phyloP scores from a whole-genome alignment of 2,797 vertebrate species.

The Myotis myotis region DNA sequence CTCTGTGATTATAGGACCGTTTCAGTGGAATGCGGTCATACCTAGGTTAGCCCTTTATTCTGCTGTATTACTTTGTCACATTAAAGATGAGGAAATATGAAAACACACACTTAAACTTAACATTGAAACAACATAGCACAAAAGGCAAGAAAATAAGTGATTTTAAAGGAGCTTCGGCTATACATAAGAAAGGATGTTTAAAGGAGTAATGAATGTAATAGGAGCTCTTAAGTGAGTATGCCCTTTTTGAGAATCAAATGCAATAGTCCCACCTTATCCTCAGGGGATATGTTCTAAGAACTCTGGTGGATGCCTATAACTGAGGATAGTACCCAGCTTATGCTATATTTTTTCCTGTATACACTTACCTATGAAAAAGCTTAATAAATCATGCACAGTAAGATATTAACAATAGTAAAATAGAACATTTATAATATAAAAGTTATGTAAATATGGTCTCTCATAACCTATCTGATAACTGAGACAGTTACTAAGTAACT shows the following conservation, averaged over 20 bases:
- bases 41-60: not conserved
- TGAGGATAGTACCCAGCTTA: not conserved
- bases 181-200: not conserved
- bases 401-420: not conserved
- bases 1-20: not conserved
- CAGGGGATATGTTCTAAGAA: not conserved
- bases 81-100: not conserved
- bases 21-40: not conserved
- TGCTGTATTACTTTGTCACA: not conserved
- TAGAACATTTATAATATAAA: not conserved
- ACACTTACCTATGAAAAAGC: not conserved
- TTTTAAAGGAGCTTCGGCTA: not conserved
- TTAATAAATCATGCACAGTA: not conserved
- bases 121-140: not conserved
- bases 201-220: not conserved
- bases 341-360: not conserved
- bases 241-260: constrained; percentile 3
- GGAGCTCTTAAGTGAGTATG: not conserved
- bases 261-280: not conserved
- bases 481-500: not conserved
- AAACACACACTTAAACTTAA: not conserved
- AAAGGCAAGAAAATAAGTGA: not conserved
- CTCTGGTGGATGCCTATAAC: not conserved
- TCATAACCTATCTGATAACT: not conserved
- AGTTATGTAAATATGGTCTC: not conserved